Percentiles rank a stretch among this genome's conserved stretches.
phyloP scores from a whole-genome alignment of 2,888 invertebrate genomes.

The Elegia similella region DNA sequence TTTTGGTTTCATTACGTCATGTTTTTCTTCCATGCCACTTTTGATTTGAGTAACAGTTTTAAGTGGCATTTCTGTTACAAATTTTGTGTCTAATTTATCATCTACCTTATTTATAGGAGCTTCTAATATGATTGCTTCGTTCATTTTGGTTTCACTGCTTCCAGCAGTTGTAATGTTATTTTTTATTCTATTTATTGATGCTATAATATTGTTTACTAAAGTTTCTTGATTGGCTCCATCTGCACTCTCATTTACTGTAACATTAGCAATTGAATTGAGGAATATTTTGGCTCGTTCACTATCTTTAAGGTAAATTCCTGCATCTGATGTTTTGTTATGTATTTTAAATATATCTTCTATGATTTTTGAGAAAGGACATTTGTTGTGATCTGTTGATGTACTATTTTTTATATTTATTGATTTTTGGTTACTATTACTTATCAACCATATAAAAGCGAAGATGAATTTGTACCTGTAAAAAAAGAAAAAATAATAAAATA shows the following conservation, averaged over 20 bases:
- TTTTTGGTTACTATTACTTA: slow-evolving; percentile 21
- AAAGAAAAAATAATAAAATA: slow-evolving; percentile 22
- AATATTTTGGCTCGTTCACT: slow-evolving; percentile 81
- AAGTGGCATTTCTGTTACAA: slow-evolving; percentile 17
- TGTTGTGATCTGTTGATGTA: slow-evolving; percentile 36
- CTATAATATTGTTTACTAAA: slow-evolving; percentile 66
- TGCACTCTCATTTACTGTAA: slow-evolving; percentile 43
- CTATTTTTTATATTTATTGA: slow-evolving; percentile 27
- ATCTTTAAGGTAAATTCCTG: slow-evolving; percentile 40
- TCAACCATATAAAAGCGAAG: slow-evolving; percentile 38
- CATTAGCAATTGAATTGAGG: slow-evolving; percentile 79
- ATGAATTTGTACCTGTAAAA: slow-evolving; percentile 57
- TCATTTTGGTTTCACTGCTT: slow-evolving; percentile 46
- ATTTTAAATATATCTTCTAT: slow-evolving; percentile 72
- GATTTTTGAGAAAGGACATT: slow-evolving; percentile 67
- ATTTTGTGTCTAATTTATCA: slow-evolving; percentile 32
- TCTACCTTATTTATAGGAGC: slow-evolving; percentile 33
- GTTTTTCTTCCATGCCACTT: slow-evolving; percentile 62
- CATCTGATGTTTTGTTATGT: slow-evolving; percentile 48
- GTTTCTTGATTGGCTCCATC: slow-evolving; percentile 57
- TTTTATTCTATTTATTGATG: slow-evolving; percentile 70
- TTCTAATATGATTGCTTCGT: slow-evolving; percentile 66
- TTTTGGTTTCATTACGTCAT: slow-evolving; percentile 36
- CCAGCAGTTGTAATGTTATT: slow-evolving; percentile 52
- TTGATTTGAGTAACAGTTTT: slow-evolving; percentile 48